phyloP scores from a whole-genome alignment of 2,888 invertebrate genomes.

The Ochlodes sylvanus region DNA sequence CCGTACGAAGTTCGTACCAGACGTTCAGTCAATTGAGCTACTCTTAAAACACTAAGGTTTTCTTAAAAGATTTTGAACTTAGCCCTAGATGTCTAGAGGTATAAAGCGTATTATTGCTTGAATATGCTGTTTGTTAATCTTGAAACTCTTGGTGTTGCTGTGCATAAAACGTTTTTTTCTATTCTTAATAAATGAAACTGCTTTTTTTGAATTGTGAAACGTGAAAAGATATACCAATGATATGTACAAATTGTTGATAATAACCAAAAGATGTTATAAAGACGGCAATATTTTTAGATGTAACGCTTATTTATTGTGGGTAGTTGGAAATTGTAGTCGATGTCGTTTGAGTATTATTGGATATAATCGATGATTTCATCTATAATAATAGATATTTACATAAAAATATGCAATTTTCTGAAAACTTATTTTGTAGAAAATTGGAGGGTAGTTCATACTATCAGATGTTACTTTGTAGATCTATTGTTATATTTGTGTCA shows the following conservation, averaged over 20 bases:
- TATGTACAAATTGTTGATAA: conserved; percentile 36
- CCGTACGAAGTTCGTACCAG: neutral
- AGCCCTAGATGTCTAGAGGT: conserved; percentile 18
- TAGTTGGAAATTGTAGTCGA: conserved; percentile 30
- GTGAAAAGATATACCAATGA: conserved; percentile 26
- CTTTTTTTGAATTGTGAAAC: conserved; percentile 3
- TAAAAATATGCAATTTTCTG: no score
- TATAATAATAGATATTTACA: no score
- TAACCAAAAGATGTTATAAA: conserved; percentile 34
- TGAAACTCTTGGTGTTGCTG: conserved; percentile 3
- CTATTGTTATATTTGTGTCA: neutral
- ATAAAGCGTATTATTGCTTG: conserved; percentile 12
- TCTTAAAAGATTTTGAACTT: conserved; percentile 3
- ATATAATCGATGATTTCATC: neutral
- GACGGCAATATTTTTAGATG: conserved; percentile 18
- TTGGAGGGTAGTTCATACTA: no score
- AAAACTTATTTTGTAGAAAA: no score
- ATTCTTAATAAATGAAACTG: neutral
- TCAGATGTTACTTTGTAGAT: neutral
- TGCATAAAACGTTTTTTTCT: neutral
- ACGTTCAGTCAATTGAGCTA: neutral
- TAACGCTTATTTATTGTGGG: conserved; percentile 34
- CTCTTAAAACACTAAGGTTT: conserved; percentile 19
- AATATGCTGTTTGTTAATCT: conserved; percentile 12
- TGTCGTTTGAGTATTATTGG: conserved; percentile 22